Conservation (phyloP, 2,888 invertebrate species). For the Philhelius pedissequus region DNA sequence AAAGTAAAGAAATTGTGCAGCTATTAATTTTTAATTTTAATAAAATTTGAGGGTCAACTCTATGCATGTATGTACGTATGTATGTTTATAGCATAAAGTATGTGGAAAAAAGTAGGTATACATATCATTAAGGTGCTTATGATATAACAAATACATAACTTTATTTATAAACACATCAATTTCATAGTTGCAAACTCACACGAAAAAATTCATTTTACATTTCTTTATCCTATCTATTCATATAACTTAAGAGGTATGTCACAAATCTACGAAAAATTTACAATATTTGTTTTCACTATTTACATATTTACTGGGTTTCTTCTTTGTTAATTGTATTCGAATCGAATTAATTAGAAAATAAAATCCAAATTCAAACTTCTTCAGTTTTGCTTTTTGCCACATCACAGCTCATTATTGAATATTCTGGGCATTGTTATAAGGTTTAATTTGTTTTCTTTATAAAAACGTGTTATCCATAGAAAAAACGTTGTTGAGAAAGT, state of each 20-base stretch:
- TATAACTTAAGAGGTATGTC: conserved; percentile 41
- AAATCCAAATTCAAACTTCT: not conserved
- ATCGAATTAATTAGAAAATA: not conserved
- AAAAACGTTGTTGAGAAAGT: not conserved
- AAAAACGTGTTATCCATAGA: not conserved
- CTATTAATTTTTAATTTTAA: not conserved
- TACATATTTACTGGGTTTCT: conserved; percentile 45
- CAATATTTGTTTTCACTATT: conserved; percentile 43
- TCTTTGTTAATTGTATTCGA: not conserved
- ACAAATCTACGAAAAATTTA: conserved; percentile 49
- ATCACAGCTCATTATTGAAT: conserved; percentile 36
- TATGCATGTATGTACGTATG: no score
- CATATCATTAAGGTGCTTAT: not conserved
- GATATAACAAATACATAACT: conserved; percentile 12
- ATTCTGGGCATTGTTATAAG: conserved; percentile 13
- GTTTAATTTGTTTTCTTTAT: not conserved
- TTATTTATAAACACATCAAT: conserved; percentile 22
- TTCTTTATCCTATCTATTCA: conserved; percentile 64
- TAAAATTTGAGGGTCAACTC: not conserved
- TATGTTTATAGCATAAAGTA: not conserved
- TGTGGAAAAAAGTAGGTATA: not conserved
- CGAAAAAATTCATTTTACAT: conserved; percentile 46
- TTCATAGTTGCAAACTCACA: conserved; percentile 27
- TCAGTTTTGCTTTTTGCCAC: conserved; percentile 23
- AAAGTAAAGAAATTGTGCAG: not conserved